Base-by-base conservation (phyloP, 2,797 vertebrate species). In the Rhadinocentrus ornatus region DNA sequence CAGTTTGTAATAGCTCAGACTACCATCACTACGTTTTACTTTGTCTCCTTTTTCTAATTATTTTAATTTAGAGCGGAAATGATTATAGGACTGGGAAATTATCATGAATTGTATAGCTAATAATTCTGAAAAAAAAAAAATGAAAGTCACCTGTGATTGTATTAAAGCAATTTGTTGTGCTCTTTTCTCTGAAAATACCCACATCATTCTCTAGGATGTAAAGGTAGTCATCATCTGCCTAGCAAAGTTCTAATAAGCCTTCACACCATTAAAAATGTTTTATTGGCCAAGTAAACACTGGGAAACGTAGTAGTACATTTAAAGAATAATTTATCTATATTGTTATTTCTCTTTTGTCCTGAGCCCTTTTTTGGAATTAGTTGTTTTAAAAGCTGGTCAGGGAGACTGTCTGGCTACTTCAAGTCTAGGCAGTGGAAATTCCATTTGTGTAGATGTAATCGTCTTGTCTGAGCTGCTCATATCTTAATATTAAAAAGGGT, bases 401-500 rank as follows among this genome's bases (percentile, higher is more conserved):
- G 66, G 64, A 72, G 63, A 75, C 64, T 48, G 69, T 71, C 71
- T 62, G 72, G 55, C 50, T 68, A 54, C 67, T 31, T 75, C 27
- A 35, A 64, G 44, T 71, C 61, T 58, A 16, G 37, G 56, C 46
- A 54, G 35, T 69, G 71, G 65, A 82, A 78, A 82, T 66, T 72
- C 27, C 61, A 75, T 82, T 72, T 71, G 44, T 26, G 55, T 74
- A 41, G 37, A 74, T 48, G 34, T 71, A 52, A 2, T 67, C 52
- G 71, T 62, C 18, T 24, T 66, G 74, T 77, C 35, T 65, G 56
- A 67, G 48, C 60, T 69, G 65, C 73, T 65, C 59, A 37, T 62
- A 22, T 62, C 27, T 73, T 12, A 16, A 46, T 52, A 71, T 74
- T 64, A 32, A 65, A 69, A 65, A 59, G 26, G 18, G 46, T 34